Percentiles rank a stretch among this genome's conserved stretches.
These are phyloP conservation scores for Masticophis lateralis DNA, from an alignment of 2,797 vertebrate genomes.

Conservation along the genomic window DNA sequence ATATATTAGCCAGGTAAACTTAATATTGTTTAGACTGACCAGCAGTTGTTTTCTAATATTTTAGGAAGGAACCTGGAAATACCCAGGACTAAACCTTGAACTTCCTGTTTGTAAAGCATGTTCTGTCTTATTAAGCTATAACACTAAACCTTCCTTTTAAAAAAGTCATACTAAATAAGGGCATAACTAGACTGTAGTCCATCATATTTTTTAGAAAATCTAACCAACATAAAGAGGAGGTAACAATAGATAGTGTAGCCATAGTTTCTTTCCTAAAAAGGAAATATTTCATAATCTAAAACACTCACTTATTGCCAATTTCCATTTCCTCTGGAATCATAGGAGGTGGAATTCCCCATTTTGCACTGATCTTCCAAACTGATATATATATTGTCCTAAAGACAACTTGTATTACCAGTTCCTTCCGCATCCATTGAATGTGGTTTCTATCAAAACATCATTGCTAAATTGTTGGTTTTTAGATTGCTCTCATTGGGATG, in stretches of 20 bases:
- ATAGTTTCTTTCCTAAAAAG: slow-evolving; percentile 12
- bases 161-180: background rate
- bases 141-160: background rate
- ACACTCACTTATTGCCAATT: background rate
- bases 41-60: background rate
- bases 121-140: background rate
- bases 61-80: background rate
- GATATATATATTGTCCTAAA: background rate
- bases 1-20: background rate
- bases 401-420: background rate
- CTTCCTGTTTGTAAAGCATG: background rate
- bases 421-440: background rate
- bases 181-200: background rate
- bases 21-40: background rate
- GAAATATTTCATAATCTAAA: slow-evolving; percentile 33
- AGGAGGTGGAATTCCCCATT: slow-evolving; percentile 28
- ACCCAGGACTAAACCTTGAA: background rate
- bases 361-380: background rate
- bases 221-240: background rate
- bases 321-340: slow-evolving; percentile 30
- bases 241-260: background rate
- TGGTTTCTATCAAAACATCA: background rate
- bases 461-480: background rate
- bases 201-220: slow-evolving; percentile 30
- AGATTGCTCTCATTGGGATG: background rate